Percentiles rank a stretch among this genome's conserved stretches.
Evolutionary conservation across 2,113 vertebrate species (phyloP).

Genomic region (Labrus mixtus): DNA sequence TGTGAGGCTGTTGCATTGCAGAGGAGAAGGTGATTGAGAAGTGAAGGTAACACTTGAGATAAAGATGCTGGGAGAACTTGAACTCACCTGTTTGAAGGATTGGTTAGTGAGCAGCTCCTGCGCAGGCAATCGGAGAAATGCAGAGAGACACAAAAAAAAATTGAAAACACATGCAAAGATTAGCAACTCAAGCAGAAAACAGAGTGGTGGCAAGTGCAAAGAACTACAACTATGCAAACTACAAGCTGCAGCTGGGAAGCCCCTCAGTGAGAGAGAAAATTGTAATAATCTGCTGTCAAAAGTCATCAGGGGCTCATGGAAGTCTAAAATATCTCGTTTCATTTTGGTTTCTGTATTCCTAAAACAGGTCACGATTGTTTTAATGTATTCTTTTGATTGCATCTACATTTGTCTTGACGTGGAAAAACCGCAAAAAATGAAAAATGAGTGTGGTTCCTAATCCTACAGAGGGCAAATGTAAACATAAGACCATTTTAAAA

Average conservation of each 20-base stretch:
- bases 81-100: slow-evolving; percentile 94
- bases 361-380: slow-evolving; percentile 31
- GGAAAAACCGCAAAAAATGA: slow-evolving; percentile 58
- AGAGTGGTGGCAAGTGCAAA: slow-evolving; percentile 60
- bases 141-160: slow-evolving; percentile 87
- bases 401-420: slow-evolving; percentile 61
- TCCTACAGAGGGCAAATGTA: slow-evolving; percentile 54
- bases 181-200: slow-evolving; percentile 76
- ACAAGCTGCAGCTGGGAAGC: slow-evolving; percentile 64
- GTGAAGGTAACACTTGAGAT: slow-evolving; percentile 6
- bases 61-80: slow-evolving; percentile 30
- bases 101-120: slow-evolving; percentile 98
- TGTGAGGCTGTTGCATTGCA: slow-evolving; percentile 22
- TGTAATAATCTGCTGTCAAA: neutral
- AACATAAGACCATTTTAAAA: slow-evolving; percentile 52
- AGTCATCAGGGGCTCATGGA: slow-evolving; percentile 60
- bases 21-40: slow-evolving; percentile 36
- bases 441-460: slow-evolving; percentile 60
- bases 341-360: slow-evolving; percentile 24
- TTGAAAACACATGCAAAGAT: slow-evolving; percentile 88
- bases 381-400: slow-evolving; percentile 48
- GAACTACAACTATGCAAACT: slow-evolving; percentile 57
- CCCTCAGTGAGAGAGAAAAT: slow-evolving; percentile 14
- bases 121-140: slow-evolving; percentile 84
- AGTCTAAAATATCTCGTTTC: slow-evolving; percentile 13